Percentiles rank a stretch among this genome's conserved stretches.
These are phyloP conservation scores for Kryphioiulus occultus DNA, from an alignment of 2,888 invertebrate species.

Conservation along the genomic window DNA sequence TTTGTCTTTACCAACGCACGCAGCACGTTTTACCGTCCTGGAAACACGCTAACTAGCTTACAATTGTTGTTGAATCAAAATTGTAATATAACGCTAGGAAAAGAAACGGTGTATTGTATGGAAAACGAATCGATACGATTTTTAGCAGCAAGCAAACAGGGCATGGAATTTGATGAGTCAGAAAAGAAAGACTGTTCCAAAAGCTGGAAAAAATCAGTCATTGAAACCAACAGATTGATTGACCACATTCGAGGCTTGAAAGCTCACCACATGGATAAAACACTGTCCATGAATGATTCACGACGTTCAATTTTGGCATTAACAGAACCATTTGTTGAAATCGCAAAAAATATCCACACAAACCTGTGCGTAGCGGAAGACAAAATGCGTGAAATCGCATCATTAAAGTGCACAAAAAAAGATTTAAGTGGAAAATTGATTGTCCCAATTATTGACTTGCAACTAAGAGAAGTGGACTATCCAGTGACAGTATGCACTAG, in stretches of 20 bases:
- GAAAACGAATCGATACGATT: slow-evolving; percentile 56
- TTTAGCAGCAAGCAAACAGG: slow-evolving; percentile 52
- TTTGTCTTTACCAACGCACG: slow-evolving; percentile 57
- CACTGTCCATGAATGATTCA: slow-evolving; percentile 25
- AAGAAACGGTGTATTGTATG: slow-evolving; percentile 54
- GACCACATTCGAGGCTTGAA: slow-evolving; percentile 15
- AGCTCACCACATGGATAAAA: slow-evolving; percentile 34
- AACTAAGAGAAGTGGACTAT: background rate
- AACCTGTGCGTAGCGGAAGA: background rate
- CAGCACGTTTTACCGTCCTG: slow-evolving; percentile 51
- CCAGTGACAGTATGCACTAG: background rate
- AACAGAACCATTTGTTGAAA: slow-evolving; percentile 44
- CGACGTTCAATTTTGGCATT: slow-evolving; percentile 20
- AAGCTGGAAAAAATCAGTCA: slow-evolving; percentile 54
- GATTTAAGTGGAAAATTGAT: background rate
- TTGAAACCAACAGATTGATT: slow-evolving; percentile 53
- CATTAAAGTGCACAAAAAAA: background rate
- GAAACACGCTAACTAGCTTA: slow-evolving; percentile 47
- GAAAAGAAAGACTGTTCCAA: slow-evolving; percentile 42
- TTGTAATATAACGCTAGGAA: background rate
- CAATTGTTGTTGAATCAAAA: background rate
- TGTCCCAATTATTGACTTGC: slow-evolving; percentile 36
- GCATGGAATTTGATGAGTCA: slow-evolving; percentile 34
- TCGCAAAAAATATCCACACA: slow-evolving; percentile 38
- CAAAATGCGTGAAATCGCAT: background rate